A percentile compares a stretch with the other conserved stretches of the same genome.
phyloP scores from a whole-genome alignment of 2,797 vertebrate species.

The Leptodactylus fallax region DNA sequence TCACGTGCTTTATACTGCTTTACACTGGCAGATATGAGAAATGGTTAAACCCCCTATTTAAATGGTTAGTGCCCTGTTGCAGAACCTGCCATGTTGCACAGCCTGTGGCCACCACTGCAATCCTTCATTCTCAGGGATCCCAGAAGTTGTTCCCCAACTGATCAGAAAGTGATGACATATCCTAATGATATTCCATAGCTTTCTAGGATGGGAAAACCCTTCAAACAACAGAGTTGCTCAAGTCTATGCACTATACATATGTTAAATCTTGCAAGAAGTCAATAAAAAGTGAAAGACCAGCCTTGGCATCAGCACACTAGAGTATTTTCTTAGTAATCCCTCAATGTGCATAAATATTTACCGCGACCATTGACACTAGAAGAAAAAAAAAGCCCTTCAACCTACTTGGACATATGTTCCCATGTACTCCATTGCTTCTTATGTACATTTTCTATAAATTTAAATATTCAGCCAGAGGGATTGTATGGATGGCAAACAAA shows the following conservation, averaged over 20 bases:
- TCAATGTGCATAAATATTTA: neutral
- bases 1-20: no score
- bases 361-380: neutral
- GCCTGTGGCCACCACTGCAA: no score
- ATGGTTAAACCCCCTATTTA: no score
- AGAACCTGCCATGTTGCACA: no score
- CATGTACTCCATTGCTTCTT: neutral
- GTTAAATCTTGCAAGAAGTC: neutral
- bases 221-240: neutral
- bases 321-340: neutral
- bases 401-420: constrained; percentile 6
- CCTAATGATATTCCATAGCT: neutral
- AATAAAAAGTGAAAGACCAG: neutral
- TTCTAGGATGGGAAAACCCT: neutral
- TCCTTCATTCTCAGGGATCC: neutral
- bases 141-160: neutral
- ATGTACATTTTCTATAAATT: neutral
- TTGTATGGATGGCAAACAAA: neutral
- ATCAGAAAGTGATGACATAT: neutral
- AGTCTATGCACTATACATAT: neutral
- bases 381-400: neutral
- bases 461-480: constrained; percentile 1
- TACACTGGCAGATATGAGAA: no score
- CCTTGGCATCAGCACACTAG: neutral
- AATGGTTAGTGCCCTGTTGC: no score